Conservation (phyloP, 2,797 vertebrate species). For the Sylvilagus floridanus region DNA sequence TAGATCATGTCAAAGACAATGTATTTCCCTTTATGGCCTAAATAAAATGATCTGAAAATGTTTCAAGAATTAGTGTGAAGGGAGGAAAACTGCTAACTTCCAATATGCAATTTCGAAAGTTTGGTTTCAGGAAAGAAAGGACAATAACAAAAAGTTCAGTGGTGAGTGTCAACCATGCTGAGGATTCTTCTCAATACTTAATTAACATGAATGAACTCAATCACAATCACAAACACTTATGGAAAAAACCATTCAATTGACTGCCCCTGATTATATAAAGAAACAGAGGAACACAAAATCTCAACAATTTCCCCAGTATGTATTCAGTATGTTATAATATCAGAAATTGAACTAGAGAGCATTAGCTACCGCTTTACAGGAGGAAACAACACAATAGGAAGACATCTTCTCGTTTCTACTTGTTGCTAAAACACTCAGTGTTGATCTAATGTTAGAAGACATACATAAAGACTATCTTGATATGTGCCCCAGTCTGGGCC, state of each 20-base stretch:
- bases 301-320: neutral
- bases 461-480: fast-evolving
- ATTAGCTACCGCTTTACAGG: neutral
- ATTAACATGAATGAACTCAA: neutral
- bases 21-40: neutral
- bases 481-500: neutral
- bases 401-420: neutral
- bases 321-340: neutral
- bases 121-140: neutral
- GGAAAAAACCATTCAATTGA: neutral
- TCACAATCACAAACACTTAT: neutral
- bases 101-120: constrained; percentile 14
- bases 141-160: neutral
- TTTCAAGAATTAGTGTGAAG: neutral
- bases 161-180: neutral
- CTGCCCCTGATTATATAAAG: neutral
- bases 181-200: neutral
- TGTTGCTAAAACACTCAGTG: neutral
- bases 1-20: neutral
- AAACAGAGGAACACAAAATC: neutral
- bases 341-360: neutral
- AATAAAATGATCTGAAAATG: neutral
- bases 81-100: neutral
- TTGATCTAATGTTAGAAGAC: neutral
- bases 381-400: neutral